Evolutionary conservation across 2,113 vertebrate genomes (phyloP), one percentile per base, ranked within the genome.

Genomic region (Platycercus adscitus): DNA sequence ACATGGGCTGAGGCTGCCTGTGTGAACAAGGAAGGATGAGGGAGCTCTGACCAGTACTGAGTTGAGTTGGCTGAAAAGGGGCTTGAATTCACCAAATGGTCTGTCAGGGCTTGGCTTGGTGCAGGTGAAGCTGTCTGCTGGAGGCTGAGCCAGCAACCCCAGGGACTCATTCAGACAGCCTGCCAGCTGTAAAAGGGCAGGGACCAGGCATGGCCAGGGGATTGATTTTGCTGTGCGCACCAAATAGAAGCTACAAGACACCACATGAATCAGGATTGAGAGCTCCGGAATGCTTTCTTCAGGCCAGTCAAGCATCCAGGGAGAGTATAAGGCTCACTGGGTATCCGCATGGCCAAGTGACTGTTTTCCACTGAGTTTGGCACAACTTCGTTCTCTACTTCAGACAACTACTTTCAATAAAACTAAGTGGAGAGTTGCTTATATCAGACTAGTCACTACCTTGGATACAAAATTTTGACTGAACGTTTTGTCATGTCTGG

Each of bases 41-140:
- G 23, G 33, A 91, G 14, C 9, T 79, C 33, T 72, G 21, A 39
- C 4, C 16, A 24, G 2, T 0, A 0, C 4, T 88, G 58, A 9
- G 33, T 3, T 44, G 11, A 68, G 7, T 3, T 79, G 14, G 2
- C 9, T 72, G 43, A 84, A 44, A 25, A 69, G 16, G 10, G 10
- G 7, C 4, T 58, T 71, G 11, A 60, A 49, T 41, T 44, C 13
- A n/a, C 29, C 7, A 25, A 68, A 33, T 60, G 5, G 3, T 37
- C 20, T 71, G 6, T 31, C 10, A 70, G 33, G 25, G 1, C 7
- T 52, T 66, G 17, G 7, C 39, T 64, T 39, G 16, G 13, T 58
- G 17, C 0, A 4, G 29, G 9, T 63, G 16, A n/a, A 93, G 15
- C 39, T 83, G 9, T 7, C 15, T 44, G 4, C 52, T 64, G 44